Percentiles rank a stretch among this genome's conserved stretches.
phyloP scores from a whole-genome alignment of 64 coral and sea anemone species.

The Platygyra sinensis region DNA sequence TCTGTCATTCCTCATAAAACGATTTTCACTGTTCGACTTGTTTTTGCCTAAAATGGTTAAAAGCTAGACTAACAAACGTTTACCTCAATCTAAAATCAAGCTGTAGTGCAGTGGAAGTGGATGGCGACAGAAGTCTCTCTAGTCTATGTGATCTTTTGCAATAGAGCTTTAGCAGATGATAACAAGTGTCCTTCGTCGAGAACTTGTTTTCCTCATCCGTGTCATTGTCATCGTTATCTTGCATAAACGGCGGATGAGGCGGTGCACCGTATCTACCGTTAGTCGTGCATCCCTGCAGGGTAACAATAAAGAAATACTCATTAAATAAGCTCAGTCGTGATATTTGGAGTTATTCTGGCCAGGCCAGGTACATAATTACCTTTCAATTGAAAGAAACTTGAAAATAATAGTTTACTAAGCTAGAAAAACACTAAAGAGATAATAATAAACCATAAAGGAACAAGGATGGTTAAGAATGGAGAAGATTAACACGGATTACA shows the following conservation, averaged over 20 bases:
- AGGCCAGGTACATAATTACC: no score
- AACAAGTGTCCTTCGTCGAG: constrained; percentile 77
- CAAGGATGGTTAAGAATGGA: no score
- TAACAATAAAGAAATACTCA: background rate
- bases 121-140: constrained; percentile 76
- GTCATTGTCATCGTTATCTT: constrained; percentile 27
- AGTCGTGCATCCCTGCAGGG: constrained; percentile 66
- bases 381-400: background rate
- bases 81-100: constrained; percentile 95
- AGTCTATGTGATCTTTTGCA: constrained; percentile 93
- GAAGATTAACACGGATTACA: no score
- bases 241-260: constrained; percentile 75
- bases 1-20: background rate
- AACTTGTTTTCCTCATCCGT: constrained; percentile 33
- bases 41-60: background rate
- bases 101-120: constrained; percentile 73
- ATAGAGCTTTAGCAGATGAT: constrained; percentile 95
- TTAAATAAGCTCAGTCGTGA: no score
- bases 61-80: background rate
- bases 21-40: background rate
- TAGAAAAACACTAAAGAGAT: no score
- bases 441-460: no score
- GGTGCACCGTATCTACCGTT: constrained; percentile 66
- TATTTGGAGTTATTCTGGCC: no score
- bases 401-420: no score